Base-by-base conservation (phyloP, 2,888 invertebrate genomes). In the Xestoiulus laeticollis region DNA sequence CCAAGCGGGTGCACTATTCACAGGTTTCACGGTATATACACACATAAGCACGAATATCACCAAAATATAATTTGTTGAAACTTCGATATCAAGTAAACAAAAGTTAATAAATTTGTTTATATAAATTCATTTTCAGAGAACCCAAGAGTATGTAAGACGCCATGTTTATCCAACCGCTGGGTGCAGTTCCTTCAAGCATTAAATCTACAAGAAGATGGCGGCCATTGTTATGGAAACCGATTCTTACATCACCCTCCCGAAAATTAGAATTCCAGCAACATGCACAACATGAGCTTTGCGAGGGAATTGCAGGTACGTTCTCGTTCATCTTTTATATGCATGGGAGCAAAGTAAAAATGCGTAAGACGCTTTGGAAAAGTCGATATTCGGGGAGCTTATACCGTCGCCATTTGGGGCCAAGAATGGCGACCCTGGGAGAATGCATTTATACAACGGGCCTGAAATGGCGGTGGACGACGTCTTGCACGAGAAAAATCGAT, bases 241-340 rank as follows among this genome's bases (percentile, higher is more conserved):
- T 19, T 48, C 16, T n/a, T n/a, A 22, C 19, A 59, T 59, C n/a
- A 10, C 59, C 59, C 22, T 5, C 59, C 59, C n/a, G n/a, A 6
- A 59, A 59, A 59, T 59, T 22, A 59, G 59, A 59, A 59, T 59
- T 59, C 59, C 59, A n/a, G 59, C 59, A 59, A 22, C 59, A n/a
- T n/a, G n/a, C n/a, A 22, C 59, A 59, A 59, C 59, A 59, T 22
- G 59, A 22, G 59, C 59, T 59, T 59, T 59, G 19, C 59, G 22
- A 59, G 22, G 59, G 59, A 59, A n/a, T 59, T 59, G 59, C 59
- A 59, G 59, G 59, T 59, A 59, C 22, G 59, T 59, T 59, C 22
- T 59, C 59, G 19, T 59, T 59, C 59, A 59, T 59, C 59, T 59
- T 59, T 59, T 59, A 59, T 59, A 59, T 59, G n/a, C 59, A n/a